Base-by-base conservation (phyloP, 2,888 invertebrate species). In the Nowickia ferox region DNA sequence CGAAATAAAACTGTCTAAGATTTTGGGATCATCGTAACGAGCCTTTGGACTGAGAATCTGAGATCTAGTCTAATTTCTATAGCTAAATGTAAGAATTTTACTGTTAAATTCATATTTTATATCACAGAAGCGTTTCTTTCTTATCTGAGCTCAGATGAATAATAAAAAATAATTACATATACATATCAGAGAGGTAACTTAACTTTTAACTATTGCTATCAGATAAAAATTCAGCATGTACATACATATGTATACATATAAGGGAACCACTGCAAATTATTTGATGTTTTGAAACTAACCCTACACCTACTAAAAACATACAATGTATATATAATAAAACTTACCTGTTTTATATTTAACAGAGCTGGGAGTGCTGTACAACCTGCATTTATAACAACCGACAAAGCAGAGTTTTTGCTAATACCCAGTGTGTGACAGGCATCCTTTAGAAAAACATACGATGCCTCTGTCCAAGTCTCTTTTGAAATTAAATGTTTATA, bases 361-460 rank as follows among this genome's bases (percentile, higher is more conserved):
- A 99, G 94, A 57, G 98, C 98, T 19, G 99, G 99, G 89, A 99
- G 94, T 65, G 99, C 98, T 46, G 96, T 96, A 90, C 97, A 97
- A 65, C 99, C 99, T 40, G 98, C 98, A 91, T 97, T 96, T 88
- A 98, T 96, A 87, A 98, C 98, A 88, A 98, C 97, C 84, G 97
- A 96, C 77, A 99, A 94, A 40, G 98, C 97, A 89, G 97, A 97
- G 90, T 97, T 97, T 69, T 97, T 96, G 89, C 96, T 98, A 88
- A 99, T 95, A 0, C 98, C 98, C 87, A 98, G 94, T 79, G 98
- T 94, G 80, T 96, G 95, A 93, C 99, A 99, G 17, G 99, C 97
- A 93, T 99, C 99, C 89, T 96, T 95, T 42, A 97, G 95, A 93
- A 99, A 99, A 87, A 97, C 95, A 91, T 98, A 98, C 88, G 96